Evolutionary conservation across 1,140 invertebrate species (phyloP).

Genomic region (Penaeus indicus): DNA sequence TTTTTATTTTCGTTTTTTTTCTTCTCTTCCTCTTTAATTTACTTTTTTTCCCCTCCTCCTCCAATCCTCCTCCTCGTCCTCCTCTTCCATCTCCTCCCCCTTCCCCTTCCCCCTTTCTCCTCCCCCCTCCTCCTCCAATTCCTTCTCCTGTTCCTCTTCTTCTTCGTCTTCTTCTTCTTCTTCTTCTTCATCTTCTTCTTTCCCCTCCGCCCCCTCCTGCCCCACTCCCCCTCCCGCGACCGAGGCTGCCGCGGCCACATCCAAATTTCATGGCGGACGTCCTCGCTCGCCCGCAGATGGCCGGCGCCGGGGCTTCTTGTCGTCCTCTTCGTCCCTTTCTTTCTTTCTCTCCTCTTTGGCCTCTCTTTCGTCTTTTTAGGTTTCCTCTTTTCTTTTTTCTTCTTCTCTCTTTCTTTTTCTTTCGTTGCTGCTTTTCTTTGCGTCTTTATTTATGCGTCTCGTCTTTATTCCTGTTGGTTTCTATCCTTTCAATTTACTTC

Average conservation of each 20-base stretch:
- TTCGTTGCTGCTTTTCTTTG: background rate
- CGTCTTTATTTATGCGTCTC: background rate
- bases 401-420: background rate
- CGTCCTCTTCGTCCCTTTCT: background rate
- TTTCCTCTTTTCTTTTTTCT: background rate
- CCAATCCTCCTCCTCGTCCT: background rate
- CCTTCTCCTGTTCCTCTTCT: no score
- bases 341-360: background rate
- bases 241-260: no score
- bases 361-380: background rate
- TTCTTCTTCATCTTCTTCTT: background rate
- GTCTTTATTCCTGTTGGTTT: background rate
- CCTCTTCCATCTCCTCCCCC: background rate
- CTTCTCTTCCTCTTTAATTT: background rate
- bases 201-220: background rate
- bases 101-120: no score
- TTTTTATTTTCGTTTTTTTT: background rate
- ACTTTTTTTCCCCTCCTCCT: background rate
- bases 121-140: no score
- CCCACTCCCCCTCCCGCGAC: background rate
- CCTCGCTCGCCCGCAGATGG: no score
- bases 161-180: no score
- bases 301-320: background rate
- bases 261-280: no score
- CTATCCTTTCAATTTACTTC: background rate